These are phyloP conservation scores for Phalera bucephala DNA, from an alignment of 2,888 invertebrate species.

Conservation along the genomic window DNA sequence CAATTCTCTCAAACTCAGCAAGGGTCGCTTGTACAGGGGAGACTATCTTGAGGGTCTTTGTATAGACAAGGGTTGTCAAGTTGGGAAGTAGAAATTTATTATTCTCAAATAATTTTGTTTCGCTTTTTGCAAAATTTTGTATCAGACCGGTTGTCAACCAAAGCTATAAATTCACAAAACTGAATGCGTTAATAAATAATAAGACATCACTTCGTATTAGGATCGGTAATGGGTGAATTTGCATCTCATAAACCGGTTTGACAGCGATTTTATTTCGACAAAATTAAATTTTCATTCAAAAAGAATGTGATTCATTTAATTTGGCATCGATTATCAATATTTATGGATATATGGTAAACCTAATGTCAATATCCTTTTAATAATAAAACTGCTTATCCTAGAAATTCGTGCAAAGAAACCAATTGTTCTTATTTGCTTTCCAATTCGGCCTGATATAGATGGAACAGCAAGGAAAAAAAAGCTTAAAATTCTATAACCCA, in stretches of 20 bases:
- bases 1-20: constrained; percentile 31
- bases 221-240: background rate
- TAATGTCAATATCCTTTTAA: no score
- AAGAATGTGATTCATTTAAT: background rate
- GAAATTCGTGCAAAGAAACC: no score
- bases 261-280: constrained; percentile 1
- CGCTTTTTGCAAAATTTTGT: no score
- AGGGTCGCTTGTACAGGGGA: constrained; percentile 43
- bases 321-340: background rate
- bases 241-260: background rate
- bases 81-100: background rate
- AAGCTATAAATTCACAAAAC: background rate
- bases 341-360: no score
- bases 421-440: no score
- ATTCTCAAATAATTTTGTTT: no score
- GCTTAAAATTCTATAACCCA: no score
- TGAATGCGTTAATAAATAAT: background rate
- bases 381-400: no score
- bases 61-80: constrained; percentile 22
- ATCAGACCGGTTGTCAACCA: background rate
- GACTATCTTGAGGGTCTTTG: constrained; percentile 32
- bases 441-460: no score
- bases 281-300: background rate
- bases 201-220: constrained; percentile 1
- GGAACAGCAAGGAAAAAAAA: no score